phyloP scores from a whole-genome alignment of 2,888 invertebrate genomes.

The Hyposoter dolosus region DNA sequence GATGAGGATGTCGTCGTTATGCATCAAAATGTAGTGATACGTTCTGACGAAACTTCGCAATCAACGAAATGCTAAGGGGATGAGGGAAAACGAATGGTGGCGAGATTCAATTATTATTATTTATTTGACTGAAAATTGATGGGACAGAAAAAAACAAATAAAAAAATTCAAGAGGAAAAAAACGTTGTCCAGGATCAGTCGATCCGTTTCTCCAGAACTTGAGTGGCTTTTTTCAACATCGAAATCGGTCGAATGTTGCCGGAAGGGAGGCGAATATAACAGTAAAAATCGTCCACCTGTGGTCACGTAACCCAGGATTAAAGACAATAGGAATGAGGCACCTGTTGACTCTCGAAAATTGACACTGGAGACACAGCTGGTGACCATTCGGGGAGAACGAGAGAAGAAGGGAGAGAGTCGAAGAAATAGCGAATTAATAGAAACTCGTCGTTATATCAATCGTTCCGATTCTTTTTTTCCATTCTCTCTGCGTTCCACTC shows the following conservation, averaged over 20 bases:
- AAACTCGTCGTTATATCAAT: constrained; percentile 67
- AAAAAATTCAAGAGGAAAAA: neutral
- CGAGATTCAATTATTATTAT: neutral
- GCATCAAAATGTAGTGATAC: no score
- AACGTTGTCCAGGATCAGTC: neutral
- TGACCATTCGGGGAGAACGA: constrained; percentile 24
- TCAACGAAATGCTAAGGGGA: no score
- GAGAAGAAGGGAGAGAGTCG: neutral
- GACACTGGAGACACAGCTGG: constrained; percentile 67
- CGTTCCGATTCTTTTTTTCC: constrained; percentile 38
- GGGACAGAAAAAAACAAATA: neutral
- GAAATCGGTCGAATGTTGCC: constrained; percentile 41
- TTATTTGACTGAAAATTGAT: neutral
- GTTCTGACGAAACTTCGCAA: no score
- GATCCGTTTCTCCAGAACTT: constrained; percentile 24
- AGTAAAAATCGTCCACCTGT: constrained; percentile 65
- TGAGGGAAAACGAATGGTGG: no score
- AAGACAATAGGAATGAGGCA: constrained; percentile 63
- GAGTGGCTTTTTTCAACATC: constrained; percentile 7
- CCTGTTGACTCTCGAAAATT: constrained; percentile 67
- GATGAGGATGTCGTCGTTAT: neutral
- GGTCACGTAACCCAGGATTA: constrained; percentile 65
- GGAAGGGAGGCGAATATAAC: constrained; percentile 53
- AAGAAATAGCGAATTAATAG: constrained; percentile 65
- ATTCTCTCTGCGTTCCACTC: constrained; percentile 10